Conservation (phyloP, 2,888 invertebrate species). For the Chymomyza amoena region DNA sequence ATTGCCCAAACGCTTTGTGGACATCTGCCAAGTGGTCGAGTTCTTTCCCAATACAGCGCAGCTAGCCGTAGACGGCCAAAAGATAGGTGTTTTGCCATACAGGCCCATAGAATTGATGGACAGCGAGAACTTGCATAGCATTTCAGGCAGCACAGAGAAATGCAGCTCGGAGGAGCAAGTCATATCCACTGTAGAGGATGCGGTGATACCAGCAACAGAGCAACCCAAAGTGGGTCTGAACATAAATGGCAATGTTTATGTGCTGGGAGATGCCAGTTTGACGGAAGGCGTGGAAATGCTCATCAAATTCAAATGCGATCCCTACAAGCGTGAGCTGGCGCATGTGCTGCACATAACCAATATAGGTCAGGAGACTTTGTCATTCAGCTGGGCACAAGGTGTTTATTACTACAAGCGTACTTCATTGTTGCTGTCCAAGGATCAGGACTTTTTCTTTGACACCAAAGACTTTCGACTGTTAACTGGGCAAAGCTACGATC, state of each 20-base stretch:
- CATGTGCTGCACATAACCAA: constrained; percentile 59
- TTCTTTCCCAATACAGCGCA: constrained; percentile 65
- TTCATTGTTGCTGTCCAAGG: constrained; percentile 47
- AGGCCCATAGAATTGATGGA: not conserved
- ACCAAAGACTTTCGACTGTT: constrained; percentile 57
- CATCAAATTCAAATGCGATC: constrained; percentile 56
- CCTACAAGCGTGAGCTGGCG: constrained; percentile 49
- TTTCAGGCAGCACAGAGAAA: constrained; percentile 46
- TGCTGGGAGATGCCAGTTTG: constrained; percentile 26
- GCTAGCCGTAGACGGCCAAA: constrained; percentile 58
- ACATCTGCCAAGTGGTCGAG: constrained; percentile 61
- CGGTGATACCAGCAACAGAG: not conserved
- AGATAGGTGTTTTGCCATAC: not conserved
- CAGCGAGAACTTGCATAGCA: constrained; percentile 28
- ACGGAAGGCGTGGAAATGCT: constrained; percentile 46
- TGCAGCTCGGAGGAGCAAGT: constrained; percentile 31
- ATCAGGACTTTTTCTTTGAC: constrained; percentile 68
- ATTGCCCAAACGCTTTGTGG: constrained; percentile 44
- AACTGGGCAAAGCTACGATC: constrained; percentile 42
- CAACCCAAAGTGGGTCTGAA: constrained; percentile 51
- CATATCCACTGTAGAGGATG: not conserved
- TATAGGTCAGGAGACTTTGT: constrained; percentile 58
- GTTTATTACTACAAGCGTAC: constrained; percentile 56
- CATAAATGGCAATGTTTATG: constrained; percentile 58
- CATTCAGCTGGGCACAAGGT: constrained; percentile 63